Conservation (phyloP, 2,797 vertebrate species). For the Hybognathus amarus region DNA sequence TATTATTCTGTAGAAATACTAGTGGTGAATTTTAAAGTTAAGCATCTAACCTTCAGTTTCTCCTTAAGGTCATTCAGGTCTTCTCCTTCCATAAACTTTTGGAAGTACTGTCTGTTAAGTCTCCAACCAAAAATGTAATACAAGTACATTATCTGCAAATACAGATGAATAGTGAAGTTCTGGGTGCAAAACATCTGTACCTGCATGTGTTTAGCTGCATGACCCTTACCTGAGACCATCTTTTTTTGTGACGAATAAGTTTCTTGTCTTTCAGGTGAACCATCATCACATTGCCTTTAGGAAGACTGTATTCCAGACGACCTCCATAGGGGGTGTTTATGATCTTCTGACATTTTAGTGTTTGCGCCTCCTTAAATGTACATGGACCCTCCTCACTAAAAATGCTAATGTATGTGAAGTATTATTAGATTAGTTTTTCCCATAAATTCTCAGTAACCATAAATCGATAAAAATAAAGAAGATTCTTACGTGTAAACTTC, state of each 20-base stretch:
- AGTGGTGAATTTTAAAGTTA: background rate
- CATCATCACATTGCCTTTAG: conserved; percentile 69
- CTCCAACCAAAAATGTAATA: conserved; percentile 75
- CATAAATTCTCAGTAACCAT: background rate
- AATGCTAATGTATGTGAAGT: conserved; percentile 57
- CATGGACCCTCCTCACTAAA: conserved; percentile 61
- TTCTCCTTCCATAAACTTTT: conserved; percentile 24
- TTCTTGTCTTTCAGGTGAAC: conserved; percentile 78
- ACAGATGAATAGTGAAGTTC: background rate
- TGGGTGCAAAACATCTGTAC: background rate
- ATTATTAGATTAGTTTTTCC: background rate
- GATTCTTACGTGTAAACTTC: conserved; percentile 70
- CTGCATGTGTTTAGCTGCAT: background rate
- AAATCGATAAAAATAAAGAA: background rate
- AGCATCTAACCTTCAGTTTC: conserved; percentile 56
- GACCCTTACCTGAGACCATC: conserved; percentile 76
- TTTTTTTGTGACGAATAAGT: conserved; percentile 78
- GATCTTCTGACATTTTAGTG: conserved; percentile 62
- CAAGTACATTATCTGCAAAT: conserved; percentile 74
- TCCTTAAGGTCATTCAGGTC: conserved; percentile 4
- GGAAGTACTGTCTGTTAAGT: conserved; percentile 66
- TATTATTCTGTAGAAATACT: background rate
- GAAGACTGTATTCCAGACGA: conserved; percentile 72
- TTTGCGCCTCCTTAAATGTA: conserved; percentile 55
- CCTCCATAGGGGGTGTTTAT: conserved; percentile 75